Conservation (phyloP, 2,888 invertebrate genomes). For the Amaurobius ferox region DNA sequence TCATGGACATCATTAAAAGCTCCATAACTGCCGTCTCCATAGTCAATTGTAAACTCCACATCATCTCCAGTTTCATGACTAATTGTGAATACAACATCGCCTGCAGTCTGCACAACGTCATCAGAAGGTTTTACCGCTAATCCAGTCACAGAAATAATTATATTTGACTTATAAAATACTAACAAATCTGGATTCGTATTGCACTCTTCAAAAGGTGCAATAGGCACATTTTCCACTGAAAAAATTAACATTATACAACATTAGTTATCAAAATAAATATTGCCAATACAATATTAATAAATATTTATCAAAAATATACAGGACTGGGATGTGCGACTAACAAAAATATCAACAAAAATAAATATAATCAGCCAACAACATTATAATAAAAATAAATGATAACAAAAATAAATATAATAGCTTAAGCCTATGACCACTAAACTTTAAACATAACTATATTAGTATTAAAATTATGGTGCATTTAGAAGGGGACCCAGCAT, state of each 20-base stretch:
- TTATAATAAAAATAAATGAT: no score
- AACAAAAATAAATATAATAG: no score
- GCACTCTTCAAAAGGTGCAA: slow-evolving; percentile 41
- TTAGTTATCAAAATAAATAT: no score
- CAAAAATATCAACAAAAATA: no score
- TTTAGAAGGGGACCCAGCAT: no score
- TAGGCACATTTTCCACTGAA: slow-evolving; percentile 64
- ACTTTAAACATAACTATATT: no score
- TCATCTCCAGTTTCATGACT: slow-evolving; percentile 64
- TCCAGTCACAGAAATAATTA: slow-evolving; percentile 60
- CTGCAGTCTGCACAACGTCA: slow-evolving; percentile 53
- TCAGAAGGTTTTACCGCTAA: slow-evolving; percentile 65
- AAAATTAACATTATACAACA: neutral
- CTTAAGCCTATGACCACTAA: no score
- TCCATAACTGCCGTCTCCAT: slow-evolving; percentile 75
- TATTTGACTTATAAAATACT: slow-evolving; percentile 65
- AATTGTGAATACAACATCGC: slow-evolving; percentile 69
- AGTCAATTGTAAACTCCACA: slow-evolving; percentile 76
- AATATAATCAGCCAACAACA: no score
- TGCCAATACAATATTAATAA: no score
- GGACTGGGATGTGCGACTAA: no score
- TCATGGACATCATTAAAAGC: slow-evolving; percentile 74
- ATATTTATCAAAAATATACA: no score
- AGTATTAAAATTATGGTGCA: no score
- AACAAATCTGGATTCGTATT: slow-evolving; percentile 50